These are phyloP conservation scores for Mionectes macconnelli DNA, from an alignment of 2,113 vertebrate species.

Conservation along the genomic window DNA sequence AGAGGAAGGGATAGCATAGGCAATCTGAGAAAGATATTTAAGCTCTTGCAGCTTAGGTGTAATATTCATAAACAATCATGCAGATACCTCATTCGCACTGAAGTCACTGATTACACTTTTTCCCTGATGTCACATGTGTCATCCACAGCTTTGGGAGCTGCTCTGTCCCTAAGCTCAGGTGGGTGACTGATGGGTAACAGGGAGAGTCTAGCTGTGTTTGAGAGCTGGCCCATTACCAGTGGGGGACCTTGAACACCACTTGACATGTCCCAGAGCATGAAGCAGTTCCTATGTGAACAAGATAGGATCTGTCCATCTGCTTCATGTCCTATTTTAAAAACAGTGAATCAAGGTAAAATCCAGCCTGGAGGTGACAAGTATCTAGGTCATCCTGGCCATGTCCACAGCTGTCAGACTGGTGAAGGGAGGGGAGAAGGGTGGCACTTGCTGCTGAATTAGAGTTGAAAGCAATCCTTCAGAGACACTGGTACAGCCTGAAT, in stretches of 20 bases:
- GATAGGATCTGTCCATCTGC: background rate
- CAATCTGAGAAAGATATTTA: background rate
- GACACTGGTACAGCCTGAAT: background rate
- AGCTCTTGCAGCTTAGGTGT: background rate
- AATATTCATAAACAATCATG: background rate
- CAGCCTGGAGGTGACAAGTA: slow-evolving; percentile 1
- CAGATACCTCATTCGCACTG: background rate
- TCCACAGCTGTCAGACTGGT: slow-evolving; percentile 16
- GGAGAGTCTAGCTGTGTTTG: background rate
- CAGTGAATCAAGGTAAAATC: slow-evolving; percentile 31
- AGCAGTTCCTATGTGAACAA: background rate
- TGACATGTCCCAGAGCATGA: background rate
- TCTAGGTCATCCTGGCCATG: slow-evolving; percentile 14
- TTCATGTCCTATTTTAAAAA: background rate
- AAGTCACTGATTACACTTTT: background rate
- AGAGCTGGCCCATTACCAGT: background rate
- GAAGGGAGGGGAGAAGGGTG: background rate
- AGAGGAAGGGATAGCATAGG: background rate
- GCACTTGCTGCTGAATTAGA: background rate
- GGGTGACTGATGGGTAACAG: accelerated
- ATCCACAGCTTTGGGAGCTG: background rate
- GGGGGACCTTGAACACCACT: background rate
- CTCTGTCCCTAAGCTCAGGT: background rate
- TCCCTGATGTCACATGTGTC: background rate
- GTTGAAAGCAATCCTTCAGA: slow-evolving; percentile 23